Conservation (phyloP, 2,113 vertebrate species). For the Psittacus erithacus region DNA sequence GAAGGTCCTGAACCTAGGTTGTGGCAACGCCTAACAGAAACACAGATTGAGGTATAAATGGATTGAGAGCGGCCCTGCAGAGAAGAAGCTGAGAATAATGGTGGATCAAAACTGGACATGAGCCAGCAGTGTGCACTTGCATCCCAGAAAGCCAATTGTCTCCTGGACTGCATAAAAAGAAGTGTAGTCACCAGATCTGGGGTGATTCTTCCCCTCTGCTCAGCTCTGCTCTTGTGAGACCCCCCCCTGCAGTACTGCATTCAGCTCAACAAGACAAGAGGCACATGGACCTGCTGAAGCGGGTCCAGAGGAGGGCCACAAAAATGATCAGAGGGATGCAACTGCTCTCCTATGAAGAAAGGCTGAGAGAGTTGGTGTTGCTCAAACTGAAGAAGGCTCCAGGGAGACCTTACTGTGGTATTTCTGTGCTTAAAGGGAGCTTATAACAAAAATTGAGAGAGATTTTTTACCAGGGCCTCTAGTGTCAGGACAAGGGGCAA, state of each 20-base stretch:
- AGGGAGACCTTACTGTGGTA: rapidly evolving
- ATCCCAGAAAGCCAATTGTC: background rate
- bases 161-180: background rate
- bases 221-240: rapidly evolving
- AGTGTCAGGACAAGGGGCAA: background rate
- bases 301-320: background rate
- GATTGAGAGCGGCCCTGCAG: background rate
- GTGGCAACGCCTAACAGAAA: background rate
- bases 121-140: background rate
- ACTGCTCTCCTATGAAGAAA: background rate
- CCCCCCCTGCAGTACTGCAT: rapidly evolving
- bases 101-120: background rate
- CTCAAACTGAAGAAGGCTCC: background rate
- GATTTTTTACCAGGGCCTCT: background rate
- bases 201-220: background rate
- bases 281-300: background rate
- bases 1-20: background rate
- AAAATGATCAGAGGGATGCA: background rate
- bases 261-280: background rate
- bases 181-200: rapidly evolving
- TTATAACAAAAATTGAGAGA: background rate
- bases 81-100: background rate
- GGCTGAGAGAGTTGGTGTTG: background rate
- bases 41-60: background rate
- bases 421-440: background rate